Conservation (phyloP, 2,113 vertebrate species). For the Spizaetus ornatus region DNA sequence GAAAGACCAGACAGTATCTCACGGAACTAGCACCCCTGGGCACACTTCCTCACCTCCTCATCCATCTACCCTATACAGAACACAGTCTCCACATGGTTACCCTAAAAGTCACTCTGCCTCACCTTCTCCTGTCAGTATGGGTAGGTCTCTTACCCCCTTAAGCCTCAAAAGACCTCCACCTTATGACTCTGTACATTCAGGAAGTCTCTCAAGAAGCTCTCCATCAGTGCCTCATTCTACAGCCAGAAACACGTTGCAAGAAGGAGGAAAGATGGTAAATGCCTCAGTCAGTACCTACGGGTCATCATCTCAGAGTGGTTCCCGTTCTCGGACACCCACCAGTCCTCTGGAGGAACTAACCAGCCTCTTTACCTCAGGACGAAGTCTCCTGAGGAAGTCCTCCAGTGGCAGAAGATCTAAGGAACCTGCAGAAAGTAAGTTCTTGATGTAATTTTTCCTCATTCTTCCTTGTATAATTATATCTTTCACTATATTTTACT, state of each 20-base stretch:
- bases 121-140: conserved; percentile 92
- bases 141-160: conserved; percentile 87
- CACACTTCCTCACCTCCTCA: conserved; percentile 90
- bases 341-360: conserved; percentile 91
- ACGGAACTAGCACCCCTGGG: conserved; percentile 79
- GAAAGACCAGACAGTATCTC: conserved; percentile 79
- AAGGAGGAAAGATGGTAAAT: conserved; percentile 82
- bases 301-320: conserved; percentile 80
- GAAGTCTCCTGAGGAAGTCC: conserved; percentile 84
- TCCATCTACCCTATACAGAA: conserved; percentile 85
- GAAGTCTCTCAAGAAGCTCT: conserved; percentile 87
- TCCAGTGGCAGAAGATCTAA: conserved; percentile 85
- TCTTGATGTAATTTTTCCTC: neutral
- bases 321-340: conserved; percentile 88
- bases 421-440: conserved; percentile 89
- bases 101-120: conserved; percentile 92
- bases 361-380: conserved; percentile 85
- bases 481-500: neutral
- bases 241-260: conserved; percentile 83
- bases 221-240: conserved; percentile 85
- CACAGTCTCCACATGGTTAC: conserved; percentile 85
- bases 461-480: neutral
- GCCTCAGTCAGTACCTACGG: conserved; percentile 79
- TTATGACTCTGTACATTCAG: conserved; percentile 87
- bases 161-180: conserved; percentile 93